Base-by-base conservation (phyloP, 1,140 invertebrate species). In the Pachypsylla venusta region DNA sequence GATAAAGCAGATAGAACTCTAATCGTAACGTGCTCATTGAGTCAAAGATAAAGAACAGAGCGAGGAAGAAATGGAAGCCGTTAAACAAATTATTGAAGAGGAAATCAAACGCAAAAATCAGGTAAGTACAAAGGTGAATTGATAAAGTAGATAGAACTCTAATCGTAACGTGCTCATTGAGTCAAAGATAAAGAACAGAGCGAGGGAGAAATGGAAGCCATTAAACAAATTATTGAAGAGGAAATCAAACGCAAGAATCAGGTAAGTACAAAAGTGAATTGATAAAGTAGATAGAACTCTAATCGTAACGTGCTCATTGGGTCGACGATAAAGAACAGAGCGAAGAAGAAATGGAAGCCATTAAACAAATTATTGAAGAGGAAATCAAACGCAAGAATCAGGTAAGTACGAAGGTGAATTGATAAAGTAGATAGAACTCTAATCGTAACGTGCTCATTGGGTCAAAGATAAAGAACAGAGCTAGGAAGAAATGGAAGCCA, bases 21-120 rank as follows among this genome's bases (percentile, higher is more conserved):
- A n/a, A n/a, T n/a, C n/a, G n/a, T n/a, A n/a, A n/a, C n/a, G n/a
- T n/a, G n/a, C n/a, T n/a, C n/a, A n/a, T n/a, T n/a, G n/a, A n/a
- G 81, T 81, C 2, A 85, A 84, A 68, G 83, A 86, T 62, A 81
- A 80, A 60, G 84, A 88, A 75, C 79, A 83, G 85, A 83, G 81
- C 62, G 77, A 81, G 55, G 83, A 85, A 61, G 75, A 81, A 62
- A 72, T 82, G 42, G 75, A 77, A 26, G 73, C 76, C 53, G 65
- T 84, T 1, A 83, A 82, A 67, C 64, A 66, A 2, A 71, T 75
- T 61, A 84, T 84, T 56, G 61, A 73, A 13, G 69, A 74, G 56
- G 74, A 80, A 61, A 59, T 25, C 19, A 64, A 35, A 67, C 68
- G 4, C 74, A 74, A 63, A 70, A 76, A 54, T 68, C 35, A 66